Base-by-base conservation (phyloP, 2,113 vertebrate species). In the Plotosus lineatus region DNA sequence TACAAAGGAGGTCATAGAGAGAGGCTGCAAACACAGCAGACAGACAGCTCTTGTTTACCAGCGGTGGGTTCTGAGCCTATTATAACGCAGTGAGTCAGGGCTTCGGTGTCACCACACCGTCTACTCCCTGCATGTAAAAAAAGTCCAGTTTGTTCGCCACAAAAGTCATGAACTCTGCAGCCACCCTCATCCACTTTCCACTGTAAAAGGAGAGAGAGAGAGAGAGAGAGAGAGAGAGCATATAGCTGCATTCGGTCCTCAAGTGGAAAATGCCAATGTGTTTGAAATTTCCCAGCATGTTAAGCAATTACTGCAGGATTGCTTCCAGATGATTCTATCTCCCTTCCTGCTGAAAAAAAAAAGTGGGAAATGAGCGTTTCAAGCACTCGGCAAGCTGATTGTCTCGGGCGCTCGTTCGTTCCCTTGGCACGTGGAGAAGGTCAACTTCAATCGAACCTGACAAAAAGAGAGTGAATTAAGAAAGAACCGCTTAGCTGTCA, bases 261-360 rank as follows among this genome's bases (percentile, higher is more conserved):
- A 87, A 72, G 82, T 90, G 87, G 76, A 91, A 89, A 89, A 87
- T 83, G 51, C 85, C 86, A 85, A 58, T 83, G 88, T 89, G 88
- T 90, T 88, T 83, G 82, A 89, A 87, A 88, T 84, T 84, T 89
- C 87, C 84, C 91, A 89, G 87, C 84, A 88, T 87, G 89, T 88
- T 88, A 87, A 86, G 79, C 75, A 89, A 86, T 90, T 89, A 88
- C 83, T 48, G 75, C 3, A 12, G 84, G 86, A 91, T 89, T 86
- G 86, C 88, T 93, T 89, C 90, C 91, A 90, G 75, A 88, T 89
- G 88, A 83, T 83, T 81, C 79, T 79, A 79, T 85, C 85, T 74
- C 87, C 73, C 72, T 66, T 91, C 84, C 85, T 79, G 81, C 85
- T 83, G 71, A 83, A 85, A 83, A 87, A 75, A 66, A 84, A 83